Conservation (phyloP, 2,888 invertebrate species). For the Strigamia maritima region DNA sequence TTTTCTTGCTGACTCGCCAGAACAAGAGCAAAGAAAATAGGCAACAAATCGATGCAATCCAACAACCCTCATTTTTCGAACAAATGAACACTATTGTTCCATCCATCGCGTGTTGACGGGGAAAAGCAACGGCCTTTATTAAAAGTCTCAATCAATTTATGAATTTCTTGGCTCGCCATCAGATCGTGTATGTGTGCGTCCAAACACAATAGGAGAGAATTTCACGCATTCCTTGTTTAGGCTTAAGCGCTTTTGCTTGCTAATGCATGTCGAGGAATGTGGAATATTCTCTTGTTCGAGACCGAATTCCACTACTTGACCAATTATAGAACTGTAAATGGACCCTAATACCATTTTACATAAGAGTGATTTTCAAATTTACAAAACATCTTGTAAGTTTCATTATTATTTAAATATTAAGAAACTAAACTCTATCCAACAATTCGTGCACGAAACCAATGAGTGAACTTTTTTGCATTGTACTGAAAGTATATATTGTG, state of each 20-base stretch:
- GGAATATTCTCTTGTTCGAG: background rate
- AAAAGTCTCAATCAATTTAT: slow-evolving; percentile 4
- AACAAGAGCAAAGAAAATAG: background rate
- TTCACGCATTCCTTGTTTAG: background rate
- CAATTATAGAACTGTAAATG: background rate
- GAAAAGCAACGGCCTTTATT: background rate
- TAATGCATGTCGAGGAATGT: background rate
- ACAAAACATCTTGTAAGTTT: no score
- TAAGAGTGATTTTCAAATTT: no score
- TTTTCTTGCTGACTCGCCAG: background rate
- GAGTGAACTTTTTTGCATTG: no score
- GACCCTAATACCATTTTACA: background rate
- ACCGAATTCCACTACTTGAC: background rate
- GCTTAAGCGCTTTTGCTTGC: background rate
- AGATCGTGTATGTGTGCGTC: background rate
- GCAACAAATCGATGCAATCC: background rate
- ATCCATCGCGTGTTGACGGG: background rate
- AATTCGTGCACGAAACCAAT: no score
- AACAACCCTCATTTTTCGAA: background rate
- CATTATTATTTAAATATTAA: no score
- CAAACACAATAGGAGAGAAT: background rate
- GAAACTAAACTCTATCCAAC: no score
- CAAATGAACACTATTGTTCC: background rate
- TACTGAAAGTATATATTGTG: no score
- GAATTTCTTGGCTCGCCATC: slow-evolving; percentile 4